These are phyloP conservation scores for Pantala flavescens DNA, from an alignment of 1,140 invertebrate genomes.

Conservation along the genomic window DNA sequence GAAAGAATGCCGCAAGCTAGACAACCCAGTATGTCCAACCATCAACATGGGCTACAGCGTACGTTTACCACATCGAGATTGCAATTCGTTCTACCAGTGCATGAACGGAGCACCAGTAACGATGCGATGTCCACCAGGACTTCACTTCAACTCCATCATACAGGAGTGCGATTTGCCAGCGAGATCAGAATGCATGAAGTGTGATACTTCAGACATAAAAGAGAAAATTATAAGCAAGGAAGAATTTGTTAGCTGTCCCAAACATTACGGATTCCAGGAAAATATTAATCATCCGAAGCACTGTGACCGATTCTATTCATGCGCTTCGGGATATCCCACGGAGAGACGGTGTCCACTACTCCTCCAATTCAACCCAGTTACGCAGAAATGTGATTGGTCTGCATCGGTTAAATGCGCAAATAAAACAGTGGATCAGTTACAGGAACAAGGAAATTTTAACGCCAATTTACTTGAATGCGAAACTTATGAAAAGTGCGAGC, in stretches of 20 bases:
- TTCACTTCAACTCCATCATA: slow-evolving; percentile 24
- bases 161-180: slow-evolving; percentile 27
- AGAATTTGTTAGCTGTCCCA: too few species aligned
- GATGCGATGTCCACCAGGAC: slow-evolving; percentile 22
- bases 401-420: slow-evolving; percentile 20
- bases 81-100: slow-evolving; percentile 31
- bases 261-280: too few species aligned
- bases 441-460: too few species aligned
- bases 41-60: not conserved
- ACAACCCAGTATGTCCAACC: not conserved
- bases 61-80: slow-evolving; percentile 24
- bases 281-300: too few species aligned
- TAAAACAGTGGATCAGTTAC: not conserved
- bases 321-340: too few species aligned
- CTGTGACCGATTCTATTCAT: too few species aligned
- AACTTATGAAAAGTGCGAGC: not conserved
- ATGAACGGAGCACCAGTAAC: slow-evolving; percentile 23
- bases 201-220: not conserved
- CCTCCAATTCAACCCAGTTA: too few species aligned
- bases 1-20: not conserved
- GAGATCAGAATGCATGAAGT: slow-evolving; percentile 18
- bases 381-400: slow-evolving; percentile 22
- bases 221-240: not conserved
- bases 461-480: too few species aligned
- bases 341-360: too few species aligned